Evolutionary conservation across 2,113 vertebrate genomes (phyloP), one percentile per base, ranked within the genome.

Genomic region (Cryptomyrus ogoouensis): DNA sequence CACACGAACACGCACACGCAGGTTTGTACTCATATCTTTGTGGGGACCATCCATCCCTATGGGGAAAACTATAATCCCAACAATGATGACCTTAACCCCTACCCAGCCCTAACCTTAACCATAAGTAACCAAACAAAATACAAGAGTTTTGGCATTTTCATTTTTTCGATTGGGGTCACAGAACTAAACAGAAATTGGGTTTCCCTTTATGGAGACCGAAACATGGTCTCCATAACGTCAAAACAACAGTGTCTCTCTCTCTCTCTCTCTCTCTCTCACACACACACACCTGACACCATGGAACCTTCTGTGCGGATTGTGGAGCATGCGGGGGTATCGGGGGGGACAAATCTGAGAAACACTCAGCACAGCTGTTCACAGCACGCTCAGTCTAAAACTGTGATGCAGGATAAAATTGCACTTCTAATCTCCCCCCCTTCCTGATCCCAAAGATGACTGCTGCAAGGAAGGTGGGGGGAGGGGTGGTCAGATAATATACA

Each of bases 291-390:
- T 35, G 27, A 88, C 15, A 4, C 7, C 24, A 84, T 85, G 31
- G 42, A 49, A 27, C 24, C 3, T 53, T 47, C 46, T 5, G 49
- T 50, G 35, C 62, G 83, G 50, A 9, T 13, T 27, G 27, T 74
- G 7, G 27, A 74, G 27, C n/a, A 74, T 31, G 27, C n/a, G 12
- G 27, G 13, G 70, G 31, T n/a, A 31, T 12, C 10, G 9, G 70
- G 56, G 56, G 21, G 6, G 52, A 2, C 47, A 52, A 52, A 52
- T 70, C 21, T 70, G 21, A 70, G 66, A 1, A 1, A 83, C 77
- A 56, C 35, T 27, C 74, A 31, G 50, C 52, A 83, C 21, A 88
- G 66, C 50, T 87, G 44, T 87, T 92, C 93, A 85, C 13, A 84
- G 17, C 19, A 46, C 42, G 24, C 5, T 49, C 83, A 86, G 17